Conservation (phyloP, 1,140 invertebrate genomes). For the Zaprionus vittiger region DNA sequence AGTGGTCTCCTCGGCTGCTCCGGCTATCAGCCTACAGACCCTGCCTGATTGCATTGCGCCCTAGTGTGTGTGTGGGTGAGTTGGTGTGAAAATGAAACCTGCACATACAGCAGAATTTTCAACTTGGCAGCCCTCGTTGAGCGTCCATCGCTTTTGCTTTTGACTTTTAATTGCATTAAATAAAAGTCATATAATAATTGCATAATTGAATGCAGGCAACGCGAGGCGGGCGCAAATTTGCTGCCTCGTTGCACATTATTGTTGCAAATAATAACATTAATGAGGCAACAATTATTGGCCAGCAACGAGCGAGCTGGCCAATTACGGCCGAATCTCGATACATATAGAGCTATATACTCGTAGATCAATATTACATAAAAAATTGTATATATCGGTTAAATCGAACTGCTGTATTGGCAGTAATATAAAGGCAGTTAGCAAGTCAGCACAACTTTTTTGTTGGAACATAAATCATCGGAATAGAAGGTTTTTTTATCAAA, state of each 20-base stretch:
- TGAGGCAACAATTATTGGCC: constrained; percentile 29
- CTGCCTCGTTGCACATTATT: constrained; percentile 42
- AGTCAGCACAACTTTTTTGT: too few relatives aligned
- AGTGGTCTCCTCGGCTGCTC: neutral
- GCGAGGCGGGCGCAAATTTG: constrained; percentile 28
- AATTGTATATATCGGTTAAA: too few relatives aligned
- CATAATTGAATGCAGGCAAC: constrained; percentile 57
- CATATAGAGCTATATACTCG: neutral
- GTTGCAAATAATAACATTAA: constrained; percentile 44
- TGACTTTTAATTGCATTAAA: constrained; percentile 73
- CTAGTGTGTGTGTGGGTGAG: constrained; percentile 8
- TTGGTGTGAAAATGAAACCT: constrained; percentile 18
- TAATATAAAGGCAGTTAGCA: too few relatives aligned
- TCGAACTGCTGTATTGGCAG: neutral
- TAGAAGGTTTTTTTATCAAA: too few relatives aligned
- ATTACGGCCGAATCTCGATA: neutral
- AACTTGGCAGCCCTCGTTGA: constrained; percentile 29
- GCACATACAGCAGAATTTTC: constrained; percentile 49
- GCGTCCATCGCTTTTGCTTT: constrained; percentile 37
- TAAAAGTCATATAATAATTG: constrained; percentile 58
- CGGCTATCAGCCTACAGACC: constrained; percentile 30
- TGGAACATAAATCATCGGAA: too few relatives aligned
- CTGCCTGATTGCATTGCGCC: constrained; percentile 54
- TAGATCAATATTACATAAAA: neutral
- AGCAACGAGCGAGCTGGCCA: constrained; percentile 4